Evolutionary conservation across 2,888 invertebrate species (phyloP).

Genomic region (Bibio marci): DNA sequence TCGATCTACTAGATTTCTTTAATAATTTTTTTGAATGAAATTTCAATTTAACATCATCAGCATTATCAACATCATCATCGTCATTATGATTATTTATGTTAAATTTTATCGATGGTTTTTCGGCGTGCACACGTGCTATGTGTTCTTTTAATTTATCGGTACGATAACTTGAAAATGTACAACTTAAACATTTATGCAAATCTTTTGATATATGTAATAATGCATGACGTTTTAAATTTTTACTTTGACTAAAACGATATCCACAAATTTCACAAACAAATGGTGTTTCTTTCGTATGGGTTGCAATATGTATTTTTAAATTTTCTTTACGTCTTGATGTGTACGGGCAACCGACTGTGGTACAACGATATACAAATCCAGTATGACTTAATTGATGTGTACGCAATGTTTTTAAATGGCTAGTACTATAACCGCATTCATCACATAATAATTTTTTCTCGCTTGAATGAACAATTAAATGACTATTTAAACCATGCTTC

Average conservation of each 20-base stretch:
- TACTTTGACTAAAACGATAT: conserved; percentile 35
- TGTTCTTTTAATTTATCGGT: conserved; percentile 37
- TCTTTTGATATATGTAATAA: conserved; percentile 19
- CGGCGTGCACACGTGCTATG: conserved; percentile 12
- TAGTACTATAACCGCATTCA: conserved; percentile 37
- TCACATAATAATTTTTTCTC: conserved; percentile 37
- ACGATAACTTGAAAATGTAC: conserved; percentile 31
- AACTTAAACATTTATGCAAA: conserved; percentile 29
- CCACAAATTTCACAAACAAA: conserved; percentile 40
- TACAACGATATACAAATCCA: conserved; percentile 33
- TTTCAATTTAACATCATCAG: no score
- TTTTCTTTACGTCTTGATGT: conserved; percentile 34
- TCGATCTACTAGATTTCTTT: no score
- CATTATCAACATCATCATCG: no score
- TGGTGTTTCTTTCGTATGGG: conserved; percentile 35
- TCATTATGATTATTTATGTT: no score
- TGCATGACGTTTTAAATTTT: conserved; percentile 30
- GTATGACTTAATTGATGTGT: conserved; percentile 35
- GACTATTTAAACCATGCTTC: conserved; percentile 38
- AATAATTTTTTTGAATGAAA: no score
- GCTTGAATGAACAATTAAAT: conserved; percentile 32
- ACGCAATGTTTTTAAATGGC: conserved; percentile 35
- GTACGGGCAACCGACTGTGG: conserved; percentile 29
- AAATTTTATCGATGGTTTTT: background rate
- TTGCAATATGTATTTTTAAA: conserved; percentile 34